Percentiles rank a stretch among this genome's conserved stretches.
phyloP scores from a whole-genome alignment of 2,113 vertebrate species.

The Pogonocichla stellata region DNA sequence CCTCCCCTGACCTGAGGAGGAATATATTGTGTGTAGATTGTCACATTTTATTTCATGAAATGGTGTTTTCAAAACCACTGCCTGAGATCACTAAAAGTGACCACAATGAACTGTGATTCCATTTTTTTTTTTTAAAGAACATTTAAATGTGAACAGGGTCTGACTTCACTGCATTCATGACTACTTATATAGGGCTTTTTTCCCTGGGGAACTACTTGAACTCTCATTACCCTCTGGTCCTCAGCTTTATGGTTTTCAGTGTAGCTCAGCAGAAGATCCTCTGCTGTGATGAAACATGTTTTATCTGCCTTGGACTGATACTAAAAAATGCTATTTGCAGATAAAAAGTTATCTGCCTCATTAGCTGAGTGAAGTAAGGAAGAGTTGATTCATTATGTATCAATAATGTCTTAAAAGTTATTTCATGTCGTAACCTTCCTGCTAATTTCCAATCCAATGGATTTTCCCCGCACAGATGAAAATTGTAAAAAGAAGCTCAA shows the following conservation, averaged over 20 bases:
- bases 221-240: background rate
- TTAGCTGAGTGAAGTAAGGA: background rate
- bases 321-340: background rate
- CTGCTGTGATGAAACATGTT: background rate
- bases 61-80: background rate
- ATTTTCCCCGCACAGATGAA: constrained; percentile 91
- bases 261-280: background rate
- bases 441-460: constrained; percentile 71
- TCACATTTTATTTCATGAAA: background rate
- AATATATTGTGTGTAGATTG: background rate
- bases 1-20: background rate
- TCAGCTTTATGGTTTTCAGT: background rate
- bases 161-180: background rate
- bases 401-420: background rate
- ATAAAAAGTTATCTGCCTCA: background rate
- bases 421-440: constrained; percentile 24
- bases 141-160: background rate
- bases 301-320: background rate
- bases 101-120: background rate
- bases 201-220: background rate
- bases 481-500: constrained; percentile 97
- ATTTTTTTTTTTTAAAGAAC: background rate
- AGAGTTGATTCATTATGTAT: background rate
- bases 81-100: background rate
- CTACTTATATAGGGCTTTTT: background rate